phyloP scores from a whole-genome alignment of 2,113 vertebrate species.

The Catagonus wagneri region DNA sequence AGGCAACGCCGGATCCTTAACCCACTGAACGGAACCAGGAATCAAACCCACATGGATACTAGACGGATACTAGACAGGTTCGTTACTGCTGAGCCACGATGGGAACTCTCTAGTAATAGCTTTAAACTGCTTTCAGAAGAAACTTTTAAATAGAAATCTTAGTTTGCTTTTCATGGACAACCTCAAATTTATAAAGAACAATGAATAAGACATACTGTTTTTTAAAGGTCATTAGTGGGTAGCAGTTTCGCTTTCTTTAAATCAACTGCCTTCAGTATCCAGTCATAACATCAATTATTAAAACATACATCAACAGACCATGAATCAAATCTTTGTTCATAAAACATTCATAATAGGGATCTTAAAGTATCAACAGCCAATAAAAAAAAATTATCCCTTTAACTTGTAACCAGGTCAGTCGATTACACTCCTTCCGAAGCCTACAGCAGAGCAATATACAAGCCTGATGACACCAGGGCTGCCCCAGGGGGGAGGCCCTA shows the following conservation, averaged over 20 bases:
- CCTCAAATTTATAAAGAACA: conserved; percentile 37
- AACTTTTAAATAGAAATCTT: conserved; percentile 31
- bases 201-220: conserved; percentile 66
- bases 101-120: neutral
- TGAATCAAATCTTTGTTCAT: conserved; percentile 82
- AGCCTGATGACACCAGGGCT: conserved; percentile 58
- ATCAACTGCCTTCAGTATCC: conserved; percentile 71
- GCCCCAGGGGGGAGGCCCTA: conserved; percentile 67
- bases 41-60: too few relatives aligned
- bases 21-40: too few relatives aligned
- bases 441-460: conserved; percentile 70
- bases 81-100: too few relatives aligned
- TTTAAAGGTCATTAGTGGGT: conserved; percentile 37
- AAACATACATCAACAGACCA: conserved; percentile 76
- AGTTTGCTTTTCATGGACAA: conserved; percentile 65
- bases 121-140: conserved; percentile 56
- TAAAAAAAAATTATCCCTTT: conserved; percentile 51
- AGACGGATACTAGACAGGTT: too few relatives aligned
- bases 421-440: conserved; percentile 71
- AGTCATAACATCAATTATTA: conserved; percentile 85
- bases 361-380: conserved; percentile 70
- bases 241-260: conserved; percentile 79
- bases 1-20: too few relatives aligned
- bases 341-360: conserved; percentile 82
- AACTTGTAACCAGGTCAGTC: conserved; percentile 75